Evolutionary conservation across 1,140 invertebrate genomes (phyloP), one percentile per base, ranked within the genome.

Genomic region (Oryzaephilus surinamensis): DNA sequence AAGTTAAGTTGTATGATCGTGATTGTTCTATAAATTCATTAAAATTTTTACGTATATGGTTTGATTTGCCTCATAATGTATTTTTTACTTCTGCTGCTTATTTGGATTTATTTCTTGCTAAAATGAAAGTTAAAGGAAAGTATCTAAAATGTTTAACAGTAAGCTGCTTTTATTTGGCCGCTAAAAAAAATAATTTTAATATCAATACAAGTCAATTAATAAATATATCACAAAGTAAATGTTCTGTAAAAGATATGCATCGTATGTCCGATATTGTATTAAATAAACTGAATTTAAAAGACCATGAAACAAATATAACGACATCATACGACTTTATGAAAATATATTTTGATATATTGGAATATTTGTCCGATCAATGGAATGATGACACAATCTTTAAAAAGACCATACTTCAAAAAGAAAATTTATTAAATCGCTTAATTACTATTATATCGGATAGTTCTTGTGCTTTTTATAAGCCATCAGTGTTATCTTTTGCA

Each of bases 1-100:
- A 50, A 37, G 50, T 52, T 31, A 52, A 41, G 17, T 24, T 52
- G 17, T 23, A 14, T 18, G 38, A 34, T 16, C 43, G 50, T 19
- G 46, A 52, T 41, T 36, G 41, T 18, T 38, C 47, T 34, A 44
- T 50, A 10, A 32, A 46, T 20, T 31, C 46, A n/a, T 34, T 52
- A 27, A 35, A 47, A 10, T 52, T 50, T 29, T 31, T 52, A 3
- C 29, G 40, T 13, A 23, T 46, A n/a, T 52, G 50, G 50, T 52
- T 52, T 15, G 50, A 52, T 43, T 23, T 46, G 14, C 50, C 50
- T 30, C 43, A 47, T 28, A 39, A 29, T 17, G 36, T 45, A 6
- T 52, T 46, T 35, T 49, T 49, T 29, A 21, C 43, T 26, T 40
- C 50, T 30, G 50, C 46, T 14, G 38, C 32, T 13, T 52, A 52